Base-by-base conservation (phyloP, 2,888 invertebrate genomes). In the Lamellibrachia satsuma region DNA sequence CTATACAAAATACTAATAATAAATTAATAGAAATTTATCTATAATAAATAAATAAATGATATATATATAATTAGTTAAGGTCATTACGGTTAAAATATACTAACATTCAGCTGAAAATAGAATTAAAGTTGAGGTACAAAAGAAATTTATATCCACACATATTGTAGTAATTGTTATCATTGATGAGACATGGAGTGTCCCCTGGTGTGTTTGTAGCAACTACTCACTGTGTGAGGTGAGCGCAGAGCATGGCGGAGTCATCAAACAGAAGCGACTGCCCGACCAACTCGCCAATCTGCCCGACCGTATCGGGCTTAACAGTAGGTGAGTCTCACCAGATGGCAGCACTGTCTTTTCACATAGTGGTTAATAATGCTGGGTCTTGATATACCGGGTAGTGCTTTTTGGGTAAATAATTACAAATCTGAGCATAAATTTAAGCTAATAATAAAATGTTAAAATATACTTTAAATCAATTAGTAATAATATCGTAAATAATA, bases 141-240 rank as follows among this genome's bases (percentile, higher is more conserved):
- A 51, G 27, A 91, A 57, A 52, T 8, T 51, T 11, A 91, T 75
- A 7, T 51, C 15, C 8, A 52, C 39, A 90, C n/a, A 55, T n/a
- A 52, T 92, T 52, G 51, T 52, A 27, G 39, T n/a, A 15, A 51
- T 27, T 90, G 7, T 51, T 90, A 52, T 39, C 2, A 11, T 92
- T 52, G 27, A 27, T 92, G 75, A 92, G 7, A 92, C 52, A 60
- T 27, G 27, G 91, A 39, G 52, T 2, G 39, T 11, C 52, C 91
- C 27, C 27, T 91, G 93, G 90, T 57, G 15, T 92, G 0, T 92
- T 90, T 95, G 22, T 95, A 96, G 98, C 52, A 98, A 99, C 96
- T 99, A 98, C 97, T 98, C 98, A 90, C 97, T 99, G 91, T 99
- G 99, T 96, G 99, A 99, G 97, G 99, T 99, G 2, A 98, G 99